Percentiles rank a stretch among this genome's conserved stretches.
Evolutionary conservation across 1,140 invertebrate species (phyloP).

Genomic region (Babylonia areolata): DNA sequence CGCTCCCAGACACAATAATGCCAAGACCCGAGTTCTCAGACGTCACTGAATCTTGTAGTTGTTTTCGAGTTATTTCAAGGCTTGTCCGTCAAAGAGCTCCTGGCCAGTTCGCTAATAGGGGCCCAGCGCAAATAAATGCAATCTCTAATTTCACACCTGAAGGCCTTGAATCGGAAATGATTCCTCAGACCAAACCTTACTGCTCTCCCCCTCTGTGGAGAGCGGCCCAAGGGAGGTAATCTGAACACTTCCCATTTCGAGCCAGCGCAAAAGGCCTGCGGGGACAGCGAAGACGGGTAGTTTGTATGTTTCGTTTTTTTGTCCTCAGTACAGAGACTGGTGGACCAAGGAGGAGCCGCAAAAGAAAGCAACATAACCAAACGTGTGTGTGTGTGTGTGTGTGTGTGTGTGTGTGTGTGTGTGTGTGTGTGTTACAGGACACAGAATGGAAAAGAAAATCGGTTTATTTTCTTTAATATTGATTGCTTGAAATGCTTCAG

Average conservation of each 20-base stretch:
- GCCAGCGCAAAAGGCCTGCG: not conserved
- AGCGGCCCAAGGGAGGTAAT: slow-evolving; percentile 31
- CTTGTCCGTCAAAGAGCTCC: not conserved
- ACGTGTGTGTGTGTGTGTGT: no score
- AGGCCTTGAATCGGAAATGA: slow-evolving; percentile 33
- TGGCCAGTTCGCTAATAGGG: slow-evolving; percentile 6
- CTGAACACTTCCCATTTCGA: slow-evolving; percentile 16
- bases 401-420: no score
- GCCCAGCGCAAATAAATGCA: slow-evolving; percentile 32
- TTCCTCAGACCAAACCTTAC: slow-evolving; percentile 17
- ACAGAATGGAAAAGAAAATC: no score
- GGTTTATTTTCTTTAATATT: no score
- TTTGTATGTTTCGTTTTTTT: not conserved
- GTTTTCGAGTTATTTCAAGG: not conserved
- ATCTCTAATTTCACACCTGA: slow-evolving; percentile 34
- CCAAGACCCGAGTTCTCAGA: not conserved
- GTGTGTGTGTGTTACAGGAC: no score
- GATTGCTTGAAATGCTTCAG: no score
- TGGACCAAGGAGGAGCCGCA: not conserved
- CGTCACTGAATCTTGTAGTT: not conserved
- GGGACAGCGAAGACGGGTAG: not conserved
- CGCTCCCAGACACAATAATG: not conserved
- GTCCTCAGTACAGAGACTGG: not conserved
- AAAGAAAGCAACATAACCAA: no score
- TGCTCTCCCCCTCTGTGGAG: not conserved